Evolutionary conservation across 2,113 vertebrate genomes (phyloP).

Genomic region (Oreocharis arfaki): DNA sequence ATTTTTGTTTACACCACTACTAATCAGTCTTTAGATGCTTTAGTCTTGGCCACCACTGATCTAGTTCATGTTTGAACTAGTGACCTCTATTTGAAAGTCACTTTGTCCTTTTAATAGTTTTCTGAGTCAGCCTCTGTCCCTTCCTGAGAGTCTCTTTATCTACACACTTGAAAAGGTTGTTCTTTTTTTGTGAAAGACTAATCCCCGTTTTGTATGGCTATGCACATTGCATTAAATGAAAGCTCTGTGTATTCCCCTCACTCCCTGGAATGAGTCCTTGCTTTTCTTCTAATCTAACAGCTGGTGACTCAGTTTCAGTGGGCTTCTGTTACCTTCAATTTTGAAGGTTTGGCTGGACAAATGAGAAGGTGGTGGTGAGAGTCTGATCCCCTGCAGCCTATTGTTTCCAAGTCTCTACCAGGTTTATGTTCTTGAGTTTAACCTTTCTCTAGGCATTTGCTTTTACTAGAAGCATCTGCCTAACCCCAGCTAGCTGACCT

Average conservation of each 20-base stretch:
- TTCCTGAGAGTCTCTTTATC: conserved; percentile 11
- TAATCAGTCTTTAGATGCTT: neutral
- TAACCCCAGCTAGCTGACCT: neutral
- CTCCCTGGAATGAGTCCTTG: neutral
- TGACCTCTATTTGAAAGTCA: conserved; percentile 25
- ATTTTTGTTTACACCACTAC: neutral
- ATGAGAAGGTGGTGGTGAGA: neutral
- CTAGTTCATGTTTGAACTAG: conserved; percentile 4
- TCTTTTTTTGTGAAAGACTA: conserved; percentile 6
- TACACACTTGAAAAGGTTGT: conserved; percentile 3
- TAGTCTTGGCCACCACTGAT: neutral
- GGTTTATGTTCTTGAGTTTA: neutral
- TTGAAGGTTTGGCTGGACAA: neutral
- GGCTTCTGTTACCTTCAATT: neutral
- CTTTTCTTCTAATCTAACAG: neutral
- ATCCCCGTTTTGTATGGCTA: neutral
- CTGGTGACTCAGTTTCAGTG: neutral
- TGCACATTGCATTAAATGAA: neutral
- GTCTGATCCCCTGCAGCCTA: neutral
- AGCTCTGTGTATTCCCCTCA: neutral
- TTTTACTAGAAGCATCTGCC: neutral
- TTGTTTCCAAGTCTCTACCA: neutral
- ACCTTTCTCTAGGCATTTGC: neutral
- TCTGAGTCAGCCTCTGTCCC: neutral
- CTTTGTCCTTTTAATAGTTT: conserved; percentile 33